Evolutionary conservation across 2,888 invertebrate species (phyloP).

Genomic region (Agrochola circellaris): DNA sequence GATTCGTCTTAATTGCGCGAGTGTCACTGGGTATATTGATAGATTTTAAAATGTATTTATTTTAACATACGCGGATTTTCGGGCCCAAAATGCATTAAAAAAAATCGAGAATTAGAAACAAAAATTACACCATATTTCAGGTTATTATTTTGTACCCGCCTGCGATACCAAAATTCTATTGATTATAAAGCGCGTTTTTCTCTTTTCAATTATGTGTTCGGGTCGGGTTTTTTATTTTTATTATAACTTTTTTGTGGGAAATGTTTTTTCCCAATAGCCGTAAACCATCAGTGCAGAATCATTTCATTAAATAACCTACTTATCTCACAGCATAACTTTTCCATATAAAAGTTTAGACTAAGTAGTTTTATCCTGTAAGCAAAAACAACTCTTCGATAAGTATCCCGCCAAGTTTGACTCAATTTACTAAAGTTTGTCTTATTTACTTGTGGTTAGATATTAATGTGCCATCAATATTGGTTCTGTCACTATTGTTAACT

Average conservation of each 20-base stretch:
- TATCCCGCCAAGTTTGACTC: constrained; percentile 31
- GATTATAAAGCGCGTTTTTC: too few relatives aligned
- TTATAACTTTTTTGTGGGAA: not conserved
- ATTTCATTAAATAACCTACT: constrained; percentile 25
- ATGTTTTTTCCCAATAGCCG: not conserved
- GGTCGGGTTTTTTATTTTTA: too few relatives aligned
- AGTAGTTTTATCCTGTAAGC: constrained; percentile 26
- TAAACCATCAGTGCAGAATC: not conserved
- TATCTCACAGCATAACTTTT: constrained; percentile 43
- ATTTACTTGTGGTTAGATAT: constrained; percentile 20
- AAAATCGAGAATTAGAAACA: too few relatives aligned
- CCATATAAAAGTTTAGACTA: constrained; percentile 40
- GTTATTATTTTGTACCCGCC: too few relatives aligned
- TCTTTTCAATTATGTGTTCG: too few relatives aligned
- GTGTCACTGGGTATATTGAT: too few relatives aligned
- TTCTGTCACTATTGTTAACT: not conserved
- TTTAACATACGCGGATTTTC: too few relatives aligned
- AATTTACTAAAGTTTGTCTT: constrained; percentile 53
- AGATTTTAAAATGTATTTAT: too few relatives aligned
- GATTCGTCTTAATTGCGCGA: too few relatives aligned
- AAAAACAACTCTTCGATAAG: constrained; percentile 45
- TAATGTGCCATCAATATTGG: constrained; percentile 32
- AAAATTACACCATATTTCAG: too few relatives aligned
- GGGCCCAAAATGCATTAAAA: too few relatives aligned
- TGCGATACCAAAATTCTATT: too few relatives aligned